These are phyloP conservation scores for Syngnathoides biaculeatus DNA, from an alignment of 2,113 vertebrate genomes.

Conservation along the genomic window DNA sequence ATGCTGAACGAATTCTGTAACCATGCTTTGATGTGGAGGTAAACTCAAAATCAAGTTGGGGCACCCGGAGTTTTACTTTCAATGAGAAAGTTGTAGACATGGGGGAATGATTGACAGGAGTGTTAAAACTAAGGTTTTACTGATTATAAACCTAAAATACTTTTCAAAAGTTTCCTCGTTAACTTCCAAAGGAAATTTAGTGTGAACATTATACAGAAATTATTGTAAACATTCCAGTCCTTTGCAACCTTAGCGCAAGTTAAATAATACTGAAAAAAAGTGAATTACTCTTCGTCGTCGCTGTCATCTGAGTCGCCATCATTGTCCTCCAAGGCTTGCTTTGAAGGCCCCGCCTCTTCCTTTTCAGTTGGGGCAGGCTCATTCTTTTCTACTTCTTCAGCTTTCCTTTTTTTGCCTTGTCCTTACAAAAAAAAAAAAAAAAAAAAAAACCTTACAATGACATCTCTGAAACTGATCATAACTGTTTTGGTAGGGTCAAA, in stretches of 20 bases:
- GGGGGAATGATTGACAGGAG: too few species aligned
- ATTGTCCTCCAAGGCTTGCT: conserved; percentile 43
- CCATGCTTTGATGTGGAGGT: too few species aligned
- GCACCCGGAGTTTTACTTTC: too few species aligned
- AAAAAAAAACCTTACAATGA: not conserved
- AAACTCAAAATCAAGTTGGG: too few species aligned
- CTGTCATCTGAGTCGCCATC: conserved; percentile 74
- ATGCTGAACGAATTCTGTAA: too few species aligned
- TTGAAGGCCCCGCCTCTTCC: conserved; percentile 47
- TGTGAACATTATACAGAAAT: not conserved
- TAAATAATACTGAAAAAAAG: not conserved
- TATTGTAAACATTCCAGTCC: not conserved
- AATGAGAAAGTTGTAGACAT: too few species aligned
- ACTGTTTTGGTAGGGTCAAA: not conserved
- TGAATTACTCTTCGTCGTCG: conserved; percentile 80
- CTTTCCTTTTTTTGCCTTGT: conserved; percentile 66
- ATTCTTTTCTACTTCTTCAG: conserved; percentile 21
- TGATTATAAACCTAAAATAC: too few species aligned
- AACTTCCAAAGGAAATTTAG: not conserved
- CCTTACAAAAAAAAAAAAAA: conserved; percentile 11
- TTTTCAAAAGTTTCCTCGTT: too few species aligned
- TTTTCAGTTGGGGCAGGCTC: conserved; percentile 19
- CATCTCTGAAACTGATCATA: not conserved
- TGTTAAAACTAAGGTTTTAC: too few species aligned
- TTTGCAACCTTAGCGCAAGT: not conserved